Conservation (phyloP, 2,888 invertebrate species). For the Chloromyia formosa region DNA sequence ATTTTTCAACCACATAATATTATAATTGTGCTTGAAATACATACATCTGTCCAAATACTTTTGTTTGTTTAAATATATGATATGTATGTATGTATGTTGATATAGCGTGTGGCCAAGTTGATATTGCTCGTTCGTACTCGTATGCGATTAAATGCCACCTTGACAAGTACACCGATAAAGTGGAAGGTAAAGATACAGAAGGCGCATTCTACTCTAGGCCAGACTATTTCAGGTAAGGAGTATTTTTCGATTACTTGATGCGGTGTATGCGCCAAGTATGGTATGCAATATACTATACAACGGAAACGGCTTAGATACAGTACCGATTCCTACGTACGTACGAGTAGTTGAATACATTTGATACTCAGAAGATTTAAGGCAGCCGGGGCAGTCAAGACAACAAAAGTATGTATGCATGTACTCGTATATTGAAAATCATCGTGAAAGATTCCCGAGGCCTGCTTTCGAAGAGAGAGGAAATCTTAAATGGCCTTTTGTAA, state of each 20-base stretch:
- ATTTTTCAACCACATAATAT: not conserved
- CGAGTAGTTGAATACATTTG: not conserved
- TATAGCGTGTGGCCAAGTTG: conserved; percentile 16
- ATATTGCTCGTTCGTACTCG: not conserved
- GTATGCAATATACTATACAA: not conserved
- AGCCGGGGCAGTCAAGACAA: not conserved
- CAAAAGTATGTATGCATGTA: too few species aligned
- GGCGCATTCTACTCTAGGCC: not conserved
- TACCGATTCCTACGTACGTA: not conserved
- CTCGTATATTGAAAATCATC: conserved; percentile 14
- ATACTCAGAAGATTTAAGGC: not conserved
- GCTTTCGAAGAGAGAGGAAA: conserved; percentile 13
- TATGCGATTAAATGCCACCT: conserved; percentile 28
- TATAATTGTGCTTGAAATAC: too few species aligned
- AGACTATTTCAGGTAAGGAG: conserved; percentile 24
- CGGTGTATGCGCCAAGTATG: not conserved
- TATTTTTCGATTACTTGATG: conserved; percentile 18
- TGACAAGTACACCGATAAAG: conserved; percentile 16
- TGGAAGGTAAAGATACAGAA: conserved; percentile 11
- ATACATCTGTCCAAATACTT: too few species aligned
- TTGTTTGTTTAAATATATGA: conserved; percentile 11
- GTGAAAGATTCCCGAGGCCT: conserved; percentile 3
- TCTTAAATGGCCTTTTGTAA: conserved; percentile 29
- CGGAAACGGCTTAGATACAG: conserved; percentile 20
- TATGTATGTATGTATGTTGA: not conserved